phyloP scores from a whole-genome alignment of 2,888 invertebrate species.

The Hydroisotoma schaefferi region DNA sequence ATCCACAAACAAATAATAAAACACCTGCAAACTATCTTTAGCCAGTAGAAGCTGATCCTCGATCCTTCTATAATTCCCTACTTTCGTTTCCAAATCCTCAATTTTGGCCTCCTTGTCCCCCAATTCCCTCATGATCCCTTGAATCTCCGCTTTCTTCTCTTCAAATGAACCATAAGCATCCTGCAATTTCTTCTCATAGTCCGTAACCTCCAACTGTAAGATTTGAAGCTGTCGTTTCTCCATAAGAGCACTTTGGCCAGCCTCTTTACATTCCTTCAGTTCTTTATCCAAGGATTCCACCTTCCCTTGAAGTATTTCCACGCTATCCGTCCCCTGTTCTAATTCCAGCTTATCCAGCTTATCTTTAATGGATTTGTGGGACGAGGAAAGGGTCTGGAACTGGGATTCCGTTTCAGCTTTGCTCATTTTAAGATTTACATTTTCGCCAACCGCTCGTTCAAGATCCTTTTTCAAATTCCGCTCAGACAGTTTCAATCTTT shows the following conservation, averaged over 20 bases:
- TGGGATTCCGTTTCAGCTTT: constrained; percentile 31
- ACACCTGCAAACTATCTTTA: constrained; percentile 43
- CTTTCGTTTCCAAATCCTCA: constrained; percentile 27
- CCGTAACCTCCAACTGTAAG: constrained; percentile 44
- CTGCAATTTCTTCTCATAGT: constrained; percentile 46
- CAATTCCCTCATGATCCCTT: constrained; percentile 25
- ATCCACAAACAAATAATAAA: background rate
- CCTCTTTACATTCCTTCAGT: constrained; percentile 40
- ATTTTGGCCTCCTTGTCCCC: constrained; percentile 25
- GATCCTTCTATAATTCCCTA: constrained; percentile 21
- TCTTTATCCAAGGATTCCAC: constrained; percentile 40
- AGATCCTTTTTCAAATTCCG: constrained; percentile 43
- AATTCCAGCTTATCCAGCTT: constrained; percentile 42
- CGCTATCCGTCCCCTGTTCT: constrained; percentile 24
- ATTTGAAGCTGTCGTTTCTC: constrained; percentile 46
- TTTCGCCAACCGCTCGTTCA: constrained; percentile 40
- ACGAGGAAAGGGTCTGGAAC: constrained; percentile 38
- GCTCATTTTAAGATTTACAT: constrained; percentile 33
- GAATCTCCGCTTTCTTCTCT: constrained; percentile 36
- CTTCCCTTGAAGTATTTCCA: constrained; percentile 29
- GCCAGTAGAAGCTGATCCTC: constrained; percentile 29
- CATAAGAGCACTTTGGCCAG: constrained; percentile 37
- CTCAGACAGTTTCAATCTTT: constrained; percentile 37
- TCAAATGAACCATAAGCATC: constrained; percentile 38
- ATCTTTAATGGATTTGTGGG: constrained; percentile 40